Evolutionary conservation across 1,140 invertebrate genomes (phyloP), one percentile per base, ranked within the genome.

Genomic region (Drosophila lacteicornis): DNA sequence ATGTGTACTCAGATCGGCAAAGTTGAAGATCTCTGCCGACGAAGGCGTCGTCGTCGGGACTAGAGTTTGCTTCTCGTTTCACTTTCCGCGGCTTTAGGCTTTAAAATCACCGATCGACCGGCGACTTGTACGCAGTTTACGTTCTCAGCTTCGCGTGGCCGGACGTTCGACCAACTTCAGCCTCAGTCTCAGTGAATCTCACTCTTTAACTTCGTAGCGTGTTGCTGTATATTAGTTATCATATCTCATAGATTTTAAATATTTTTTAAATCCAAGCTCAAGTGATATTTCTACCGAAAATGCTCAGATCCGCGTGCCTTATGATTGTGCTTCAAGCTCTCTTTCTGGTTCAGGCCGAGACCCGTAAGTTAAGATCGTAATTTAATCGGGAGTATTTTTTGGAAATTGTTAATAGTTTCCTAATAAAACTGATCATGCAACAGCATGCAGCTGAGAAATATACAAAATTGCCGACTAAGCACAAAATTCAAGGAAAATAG

Each of bases 141-240:
- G 62, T 81, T 87, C 84, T 88, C 73, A 62, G 77, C 80, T 90
- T 71, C 66, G 62, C 63, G 74, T 69, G 22, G 53, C 65, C 75
- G 46, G 85, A 80, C 80, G 77, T 78, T 58, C 46, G 22, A 57
- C 43, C 36, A 51, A 55, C 22, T 74, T 43, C 42, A 65, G 56
- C 8, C 40, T 42, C 36, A n/a, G 8, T 40, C 42, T 33, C 22
- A 25, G 12, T 50, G 43, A 55, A 12, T 38, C 46, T 46, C 25
- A 49, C 33, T 27, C 19, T 13, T 19, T 22, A 30, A 15, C 53
- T 57, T 13, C 30, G 17, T 42, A 22, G 45, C 46, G 55, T 62
- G 40, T 17, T 45, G 15, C 15, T 40, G 25, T 47, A 59, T 38
- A 40, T 22, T 63, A 25, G 17, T 17, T 15, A 27, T 55, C 19